phyloP scores from a whole-genome alignment of 2,797 vertebrate genomes.

The Pampus argenteus region DNA sequence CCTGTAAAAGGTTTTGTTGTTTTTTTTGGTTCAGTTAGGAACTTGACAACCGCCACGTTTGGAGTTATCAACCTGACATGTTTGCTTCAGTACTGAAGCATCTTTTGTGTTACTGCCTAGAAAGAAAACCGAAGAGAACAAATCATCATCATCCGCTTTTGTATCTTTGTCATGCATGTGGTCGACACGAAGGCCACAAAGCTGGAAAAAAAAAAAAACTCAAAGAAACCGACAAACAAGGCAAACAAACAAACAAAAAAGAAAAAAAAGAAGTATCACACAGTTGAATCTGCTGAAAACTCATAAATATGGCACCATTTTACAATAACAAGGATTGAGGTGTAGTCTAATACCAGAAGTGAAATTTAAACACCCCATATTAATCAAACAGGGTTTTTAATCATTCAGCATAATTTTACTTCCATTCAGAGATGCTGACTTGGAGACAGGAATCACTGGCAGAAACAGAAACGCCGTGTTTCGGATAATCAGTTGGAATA shows the following conservation, averaged over 20 bases:
- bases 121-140: not conserved
- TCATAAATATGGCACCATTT: slow-evolving; percentile 23
- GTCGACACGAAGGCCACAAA: slow-evolving; percentile 21
- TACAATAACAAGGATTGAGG: slow-evolving; percentile 31
- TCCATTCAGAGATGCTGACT: slow-evolving; percentile 42
- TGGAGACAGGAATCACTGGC: slow-evolving; percentile 46
- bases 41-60: too few relatives aligned
- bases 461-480: slow-evolving; percentile 39
- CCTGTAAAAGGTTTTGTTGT: too few relatives aligned
- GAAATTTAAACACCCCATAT: slow-evolving; percentile 30
- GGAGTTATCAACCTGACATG: too few relatives aligned
- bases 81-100: not conserved
- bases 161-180: not conserved
- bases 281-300: slow-evolving; percentile 41
- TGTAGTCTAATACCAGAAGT: slow-evolving; percentile 20
- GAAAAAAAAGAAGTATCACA: slow-evolving; percentile 30
- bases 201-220: slow-evolving; percentile 28
- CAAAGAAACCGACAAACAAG: slow-evolving; percentile 29
- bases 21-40: too few relatives aligned
- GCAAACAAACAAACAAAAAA: slow-evolving; percentile 1
- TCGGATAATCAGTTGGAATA: slow-evolving; percentile 22
- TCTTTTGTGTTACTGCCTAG: not conserved
- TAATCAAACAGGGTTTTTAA: slow-evolving; percentile 38
- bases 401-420: slow-evolving; percentile 40
- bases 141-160: not conserved